Conservation (phyloP, 2,888 invertebrate genomes). For the Malthinus seriepunctatus region DNA sequence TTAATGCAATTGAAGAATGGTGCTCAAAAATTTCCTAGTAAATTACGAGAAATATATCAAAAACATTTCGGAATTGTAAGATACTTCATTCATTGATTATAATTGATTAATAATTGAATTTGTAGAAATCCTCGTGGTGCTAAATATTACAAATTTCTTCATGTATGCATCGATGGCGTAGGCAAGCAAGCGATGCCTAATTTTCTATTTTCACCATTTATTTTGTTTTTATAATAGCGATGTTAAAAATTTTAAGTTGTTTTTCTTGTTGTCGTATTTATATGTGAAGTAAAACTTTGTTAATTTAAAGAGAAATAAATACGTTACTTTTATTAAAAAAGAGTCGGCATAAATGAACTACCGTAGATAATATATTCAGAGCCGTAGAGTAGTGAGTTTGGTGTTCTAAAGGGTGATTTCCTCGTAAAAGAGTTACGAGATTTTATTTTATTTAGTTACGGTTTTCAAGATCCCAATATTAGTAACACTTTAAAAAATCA, state of each 20-base stretch:
- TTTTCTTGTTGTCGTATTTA: neutral
- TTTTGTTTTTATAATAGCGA: too few relatives aligned
- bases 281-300: neutral
- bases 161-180: constrained; percentile 34
- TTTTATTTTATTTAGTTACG: too few relatives aligned
- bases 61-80: constrained; percentile 9
- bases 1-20: neutral
- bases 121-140: constrained; percentile 39
- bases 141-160: constrained; percentile 24
- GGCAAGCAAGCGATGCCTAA: constrained; percentile 14
- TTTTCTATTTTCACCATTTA: neutral
- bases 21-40: neutral
- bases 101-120: constrained; percentile 4
- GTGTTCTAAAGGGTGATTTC: too few relatives aligned
- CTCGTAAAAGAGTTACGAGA: too few relatives aligned
- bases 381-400: too few relatives aligned
- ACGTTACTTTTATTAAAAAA: neutral
- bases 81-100: neutral
- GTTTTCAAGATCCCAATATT: too few relatives aligned
- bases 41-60: constrained; percentile 1
- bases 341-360: neutral
- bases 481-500: too few relatives aligned
- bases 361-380: neutral
- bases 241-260: too few relatives aligned
- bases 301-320: too few relatives aligned